Evolutionary conservation across 1,140 invertebrate genomes (phyloP), one percentile per base, ranked within the genome.

Genomic region (Drosophila lowei): DNA sequence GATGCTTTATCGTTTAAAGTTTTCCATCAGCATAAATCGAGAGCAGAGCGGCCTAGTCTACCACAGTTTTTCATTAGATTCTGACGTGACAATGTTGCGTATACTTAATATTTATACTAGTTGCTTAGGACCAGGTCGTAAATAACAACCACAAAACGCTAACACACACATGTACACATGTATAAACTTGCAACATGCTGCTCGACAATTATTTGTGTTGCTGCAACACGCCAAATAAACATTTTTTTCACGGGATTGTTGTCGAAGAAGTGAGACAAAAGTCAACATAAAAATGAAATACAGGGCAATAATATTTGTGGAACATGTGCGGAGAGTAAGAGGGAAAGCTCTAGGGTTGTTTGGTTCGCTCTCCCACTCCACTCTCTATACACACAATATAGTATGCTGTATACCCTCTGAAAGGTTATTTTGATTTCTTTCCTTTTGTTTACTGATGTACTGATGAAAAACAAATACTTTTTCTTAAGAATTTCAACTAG

Each of bases 121-220:
- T 70, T 70, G 58, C 70, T 62, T 73, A 58, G 50, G 70, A 83
- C 65, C 81, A 65, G 71, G 75, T 81, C 83, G 72, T 88, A 86
- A 88, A 86, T 86, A 86, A 86, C 77, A 68, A 47, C 53, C 65
- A 56, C 72, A 48, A 30, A 46, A 63, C 34, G 44, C 54, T 5
- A 42, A 41, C 34, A 50, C 15, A 65, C 75, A 48, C 62, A 68
- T 49, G 50, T 64, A 9, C 9, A 34, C 9, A 34, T 13, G 34
- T 13, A 11, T 38, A 13, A 3, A 4, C 34, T 38, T 13, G 83
- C 83, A 81, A 86, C 81, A 86, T 86, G 83, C 81, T 88, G 83
- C 72, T 83, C 71, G 81, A 86, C 81, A 86, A 86, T 86, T 86
- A 86, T 88, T 86, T 86, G 81, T 81, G 78, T 88, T 85, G 83